These are phyloP conservation scores for Neodiprion fabricii DNA, from an alignment of 1,140 invertebrate species.

Conservation along the genomic window DNA sequence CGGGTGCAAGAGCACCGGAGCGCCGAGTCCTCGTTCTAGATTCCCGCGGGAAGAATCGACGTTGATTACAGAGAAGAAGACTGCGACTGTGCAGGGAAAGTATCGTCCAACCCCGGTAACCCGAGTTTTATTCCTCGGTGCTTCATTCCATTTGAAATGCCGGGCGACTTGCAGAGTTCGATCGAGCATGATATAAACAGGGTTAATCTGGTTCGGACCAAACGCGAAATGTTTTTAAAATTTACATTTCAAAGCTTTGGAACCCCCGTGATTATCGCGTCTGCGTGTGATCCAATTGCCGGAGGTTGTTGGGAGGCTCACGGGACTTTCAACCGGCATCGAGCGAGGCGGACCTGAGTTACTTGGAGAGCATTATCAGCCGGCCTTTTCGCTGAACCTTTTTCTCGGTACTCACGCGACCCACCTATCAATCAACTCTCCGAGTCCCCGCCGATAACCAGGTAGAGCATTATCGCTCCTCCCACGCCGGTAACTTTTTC, in stretches of 20 bases:
- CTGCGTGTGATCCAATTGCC: background rate
- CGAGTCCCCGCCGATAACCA: constrained; percentile 14
- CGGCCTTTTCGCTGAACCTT: constrained; percentile 24
- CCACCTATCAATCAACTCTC: constrained; percentile 34
- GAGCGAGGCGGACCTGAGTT: background rate
- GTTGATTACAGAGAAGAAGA: background rate
- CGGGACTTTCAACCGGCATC: background rate
- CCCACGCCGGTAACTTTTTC: background rate
- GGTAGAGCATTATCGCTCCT: background rate
- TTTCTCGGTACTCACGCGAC: constrained; percentile 33
- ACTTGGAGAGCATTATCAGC: constrained; percentile 10
- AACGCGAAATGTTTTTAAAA: constrained; percentile 26
- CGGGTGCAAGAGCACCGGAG: no score
- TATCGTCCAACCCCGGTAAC: background rate
- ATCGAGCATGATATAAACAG: background rate
- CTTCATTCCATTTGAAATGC: background rate
- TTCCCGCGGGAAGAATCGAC: background rate
- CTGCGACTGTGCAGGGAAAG: background rate
- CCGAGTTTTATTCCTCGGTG: background rate
- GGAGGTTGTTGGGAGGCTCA: background rate
- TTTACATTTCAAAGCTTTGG: constrained; percentile 36
- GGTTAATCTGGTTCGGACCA: background rate
- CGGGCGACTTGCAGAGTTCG: background rate
- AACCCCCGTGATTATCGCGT: background rate
- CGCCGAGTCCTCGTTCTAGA: background rate